These are phyloP conservation scores for Belgica antarctica DNA, from an alignment of 2,888 invertebrate genomes.

Conservation along the genomic window DNA sequence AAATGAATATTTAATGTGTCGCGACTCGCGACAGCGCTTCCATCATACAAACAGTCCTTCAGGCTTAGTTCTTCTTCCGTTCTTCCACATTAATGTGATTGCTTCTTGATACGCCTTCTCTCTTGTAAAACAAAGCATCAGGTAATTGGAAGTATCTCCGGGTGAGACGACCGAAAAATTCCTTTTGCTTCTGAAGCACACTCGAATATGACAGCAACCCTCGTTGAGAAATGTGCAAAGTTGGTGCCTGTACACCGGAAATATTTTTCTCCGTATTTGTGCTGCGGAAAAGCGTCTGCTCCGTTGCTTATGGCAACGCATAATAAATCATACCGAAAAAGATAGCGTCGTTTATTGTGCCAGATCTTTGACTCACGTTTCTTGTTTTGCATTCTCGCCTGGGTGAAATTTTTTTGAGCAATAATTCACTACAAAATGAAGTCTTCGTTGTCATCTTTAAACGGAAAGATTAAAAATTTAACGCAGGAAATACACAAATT, in stretches of 20 bases:
- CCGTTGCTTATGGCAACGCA: not conserved
- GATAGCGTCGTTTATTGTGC: too few species aligned
- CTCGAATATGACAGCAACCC: too few species aligned
- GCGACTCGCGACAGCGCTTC: too few species aligned
- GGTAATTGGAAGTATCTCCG: not conserved
- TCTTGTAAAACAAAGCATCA: not conserved
- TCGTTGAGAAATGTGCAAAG: too few species aligned
- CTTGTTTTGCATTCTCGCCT: not conserved
- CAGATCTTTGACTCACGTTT: not conserved
- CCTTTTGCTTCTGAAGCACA: too few species aligned
- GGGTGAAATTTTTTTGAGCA: not conserved
- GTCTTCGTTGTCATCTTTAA: not conserved
- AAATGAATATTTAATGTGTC: too few species aligned
- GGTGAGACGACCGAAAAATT: too few species aligned
- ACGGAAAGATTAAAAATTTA: not conserved
- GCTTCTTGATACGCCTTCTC: not conserved
- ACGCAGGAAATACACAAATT: too few species aligned
- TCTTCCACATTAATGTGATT: not conserved
- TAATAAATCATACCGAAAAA: conserved; percentile 16
- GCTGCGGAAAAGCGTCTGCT: not conserved
- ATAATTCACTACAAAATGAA: not conserved
- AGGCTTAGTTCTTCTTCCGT: not conserved
- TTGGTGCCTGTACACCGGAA: not conserved
- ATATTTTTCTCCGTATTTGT: not conserved
- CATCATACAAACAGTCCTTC: not conserved